Percentiles rank a stretch among this genome's conserved stretches.
Conservation (phyloP, 2,797 vertebrate species). For the Microctenopoma stevenorrisi region DNA sequence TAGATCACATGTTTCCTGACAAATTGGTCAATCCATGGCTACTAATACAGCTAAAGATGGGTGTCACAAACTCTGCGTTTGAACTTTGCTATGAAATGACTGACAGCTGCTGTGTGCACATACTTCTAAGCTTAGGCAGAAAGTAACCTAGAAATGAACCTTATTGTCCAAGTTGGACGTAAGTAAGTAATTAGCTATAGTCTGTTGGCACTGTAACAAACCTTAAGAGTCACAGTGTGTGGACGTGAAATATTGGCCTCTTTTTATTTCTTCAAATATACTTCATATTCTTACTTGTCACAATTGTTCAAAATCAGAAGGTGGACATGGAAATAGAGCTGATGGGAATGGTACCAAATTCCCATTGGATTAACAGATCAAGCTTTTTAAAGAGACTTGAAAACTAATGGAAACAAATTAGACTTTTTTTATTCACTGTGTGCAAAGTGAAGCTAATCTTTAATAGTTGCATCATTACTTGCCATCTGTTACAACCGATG, state of each 20-base stretch:
- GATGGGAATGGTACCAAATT: constrained; percentile 34
- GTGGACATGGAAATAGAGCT: constrained; percentile 23
- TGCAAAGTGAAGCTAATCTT: constrained; percentile 42
- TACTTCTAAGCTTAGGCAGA: not conserved
- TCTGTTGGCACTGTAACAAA: not conserved
- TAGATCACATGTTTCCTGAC: not conserved
- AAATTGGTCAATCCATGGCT: not conserved
- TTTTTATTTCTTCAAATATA: not conserved
- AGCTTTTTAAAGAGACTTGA: constrained; percentile 41
- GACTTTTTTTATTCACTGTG: constrained; percentile 50
- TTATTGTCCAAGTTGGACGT: constrained; percentile 7
- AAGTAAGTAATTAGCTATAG: constrained; percentile 10
- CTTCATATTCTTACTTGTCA: constrained; percentile 19
- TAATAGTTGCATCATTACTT: constrained; percentile 63
- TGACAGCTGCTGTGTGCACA: constrained; percentile 17
- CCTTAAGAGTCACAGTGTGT: constrained; percentile 24
- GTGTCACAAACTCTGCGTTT: constrained; percentile 7
- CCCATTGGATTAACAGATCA: constrained; percentile 52
- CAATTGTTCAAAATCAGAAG: constrained; percentile 26
- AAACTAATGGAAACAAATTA: constrained; percentile 64
- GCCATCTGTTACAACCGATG: constrained; percentile 65
- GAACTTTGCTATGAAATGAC: not conserved
- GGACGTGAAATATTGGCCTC: constrained; percentile 1
- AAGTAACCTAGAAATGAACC: constrained; percentile 18
- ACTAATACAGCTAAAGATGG: too few relatives aligned